Evolutionary conservation across 2,797 vertebrate genomes (phyloP).

Genomic region (Pteropus rufus): DNA sequence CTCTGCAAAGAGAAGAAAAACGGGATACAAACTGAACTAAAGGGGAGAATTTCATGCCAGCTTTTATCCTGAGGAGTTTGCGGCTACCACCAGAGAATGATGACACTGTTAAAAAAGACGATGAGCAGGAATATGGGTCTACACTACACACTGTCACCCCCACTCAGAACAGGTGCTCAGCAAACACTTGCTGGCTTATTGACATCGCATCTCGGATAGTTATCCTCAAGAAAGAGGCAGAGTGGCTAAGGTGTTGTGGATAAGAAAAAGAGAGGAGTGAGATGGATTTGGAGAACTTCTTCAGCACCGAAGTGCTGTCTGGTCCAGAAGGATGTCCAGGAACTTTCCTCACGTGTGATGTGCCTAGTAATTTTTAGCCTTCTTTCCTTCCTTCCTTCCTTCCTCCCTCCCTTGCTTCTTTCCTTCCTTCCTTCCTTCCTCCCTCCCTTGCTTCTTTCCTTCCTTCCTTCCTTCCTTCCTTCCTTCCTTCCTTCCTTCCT

Average conservation of each 20-base stretch:
- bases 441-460: no score
- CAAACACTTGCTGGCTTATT: neutral
- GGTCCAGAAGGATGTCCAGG: neutral
- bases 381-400: no score
- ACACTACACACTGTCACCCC: fast-evolving
- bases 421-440: neutral
- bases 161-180: neutral
- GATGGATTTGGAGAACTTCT: neutral
- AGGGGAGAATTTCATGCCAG: neutral
- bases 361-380: no score
- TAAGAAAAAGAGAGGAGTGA: neutral
- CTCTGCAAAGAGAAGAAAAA: neutral
- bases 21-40: neutral
- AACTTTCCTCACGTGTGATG: neutral
- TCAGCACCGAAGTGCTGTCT: no score
- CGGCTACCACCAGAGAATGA: neutral
- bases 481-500: no score
- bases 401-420: no score
- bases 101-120: neutral
- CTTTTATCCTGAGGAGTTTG: neutral
- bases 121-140: neutral
- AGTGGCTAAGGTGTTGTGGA: no score
- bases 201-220: neutral
- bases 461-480: neutral
- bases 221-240: neutral